phyloP scores from a whole-genome alignment of 2,888 invertebrate species.

The Kryphioiulus occultus region DNA sequence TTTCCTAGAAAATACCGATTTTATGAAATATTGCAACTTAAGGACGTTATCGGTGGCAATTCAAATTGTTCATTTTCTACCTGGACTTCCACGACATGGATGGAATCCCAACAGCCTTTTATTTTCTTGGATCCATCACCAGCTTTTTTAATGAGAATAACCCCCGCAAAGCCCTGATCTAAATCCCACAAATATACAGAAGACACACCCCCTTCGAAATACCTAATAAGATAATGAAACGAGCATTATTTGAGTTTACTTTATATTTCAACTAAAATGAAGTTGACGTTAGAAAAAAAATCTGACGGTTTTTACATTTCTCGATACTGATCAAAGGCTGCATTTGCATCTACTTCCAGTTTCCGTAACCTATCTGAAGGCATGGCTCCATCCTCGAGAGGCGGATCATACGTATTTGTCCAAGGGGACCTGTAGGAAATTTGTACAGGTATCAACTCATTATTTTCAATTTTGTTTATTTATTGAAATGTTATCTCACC shows the following conservation, averaged over 20 bases:
- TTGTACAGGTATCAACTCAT: not conserved
- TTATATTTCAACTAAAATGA: not conserved
- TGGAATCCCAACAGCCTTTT: conserved; percentile 99
- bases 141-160: conserved; percentile 98
- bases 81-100: conserved; percentile 97
- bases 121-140: conserved; percentile 98
- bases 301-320: conserved; percentile 70
- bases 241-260: not conserved
- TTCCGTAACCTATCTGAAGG: conserved; percentile 95
- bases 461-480: not conserved
- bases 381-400: conserved; percentile 97
- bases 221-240: conserved; percentile 65
- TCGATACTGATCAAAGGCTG: conserved; percentile 97
- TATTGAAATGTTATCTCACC: conserved; percentile 64
- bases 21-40: not conserved
- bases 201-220: conserved; percentile 99
- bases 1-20: conserved; percentile 71
- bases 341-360: conserved; percentile 96
- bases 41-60: not conserved
- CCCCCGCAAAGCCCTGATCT: conserved; percentile 98
- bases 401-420: conserved; percentile 98
- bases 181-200: conserved; percentile 99
- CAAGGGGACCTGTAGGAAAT: conserved; percentile 81
- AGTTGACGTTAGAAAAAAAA: not conserved
- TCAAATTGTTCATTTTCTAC: conserved; percentile 58